Evolutionary conservation across 2,113 vertebrate genomes (phyloP).

Genomic region (Ornithorhynchus anatinus): DNA sequence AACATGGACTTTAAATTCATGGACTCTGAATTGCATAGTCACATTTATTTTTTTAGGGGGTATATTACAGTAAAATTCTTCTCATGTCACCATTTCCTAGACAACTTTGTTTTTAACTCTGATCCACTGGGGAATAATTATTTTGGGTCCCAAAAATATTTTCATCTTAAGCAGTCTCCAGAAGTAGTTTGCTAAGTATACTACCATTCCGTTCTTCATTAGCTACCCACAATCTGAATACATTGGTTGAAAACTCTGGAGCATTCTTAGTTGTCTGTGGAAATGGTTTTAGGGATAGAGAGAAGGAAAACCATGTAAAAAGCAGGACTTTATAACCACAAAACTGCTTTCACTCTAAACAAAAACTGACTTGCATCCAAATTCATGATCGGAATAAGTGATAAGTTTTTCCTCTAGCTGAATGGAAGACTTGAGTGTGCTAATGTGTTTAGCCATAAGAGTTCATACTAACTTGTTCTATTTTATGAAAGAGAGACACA

Average conservation of each 20-base stretch:
- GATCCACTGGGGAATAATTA: fast-evolving
- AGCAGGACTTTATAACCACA: no score
- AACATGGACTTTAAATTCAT: no score
- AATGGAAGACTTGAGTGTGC: no score
- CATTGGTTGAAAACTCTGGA: no score
- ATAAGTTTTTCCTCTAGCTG: no score
- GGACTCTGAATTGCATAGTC: fast-evolving
- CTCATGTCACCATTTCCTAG: not conserved
- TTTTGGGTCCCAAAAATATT: not conserved
- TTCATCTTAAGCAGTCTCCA: not conserved
- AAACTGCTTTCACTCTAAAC: slow-evolving; percentile 16
- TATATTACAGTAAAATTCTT: not conserved
- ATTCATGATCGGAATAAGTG: slow-evolving; percentile 47
- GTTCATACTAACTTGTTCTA: no score
- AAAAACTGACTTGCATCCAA: slow-evolving; percentile 35
- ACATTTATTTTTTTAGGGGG: not conserved
- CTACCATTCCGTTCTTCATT: no score
- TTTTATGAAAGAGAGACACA: no score
- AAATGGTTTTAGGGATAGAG: fast-evolving
- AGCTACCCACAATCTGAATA: no score
- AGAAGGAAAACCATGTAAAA: slow-evolving; percentile 9
- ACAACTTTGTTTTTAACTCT: not conserved
- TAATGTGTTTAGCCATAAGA: no score
- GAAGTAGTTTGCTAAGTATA: no score
- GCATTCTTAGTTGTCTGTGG: fast-evolving